These are phyloP conservation scores for Sarcophaga caerulescens DNA, from an alignment of 2,888 invertebrate species.

Conservation along the genomic window DNA sequence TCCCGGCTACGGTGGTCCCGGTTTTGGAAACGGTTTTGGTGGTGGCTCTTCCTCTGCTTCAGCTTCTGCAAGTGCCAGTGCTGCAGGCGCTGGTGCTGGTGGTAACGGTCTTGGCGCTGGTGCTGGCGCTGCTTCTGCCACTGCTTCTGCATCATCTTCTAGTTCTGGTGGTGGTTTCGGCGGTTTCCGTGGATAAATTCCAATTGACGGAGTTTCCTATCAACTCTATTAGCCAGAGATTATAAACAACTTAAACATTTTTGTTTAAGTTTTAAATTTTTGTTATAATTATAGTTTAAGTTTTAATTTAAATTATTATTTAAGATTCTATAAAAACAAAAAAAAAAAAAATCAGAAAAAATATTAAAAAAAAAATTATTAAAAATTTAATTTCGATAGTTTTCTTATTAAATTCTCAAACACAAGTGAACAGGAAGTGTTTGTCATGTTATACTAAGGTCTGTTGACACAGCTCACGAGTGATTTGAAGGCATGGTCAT, in stretches of 20 bases:
- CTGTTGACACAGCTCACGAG: no score
- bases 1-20: slow-evolving; percentile 27
- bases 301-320: slow-evolving; percentile 17
- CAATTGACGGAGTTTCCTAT: not conserved
- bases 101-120: slow-evolving; percentile 32
- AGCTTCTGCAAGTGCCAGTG: slow-evolving; percentile 1
- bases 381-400: not conserved
- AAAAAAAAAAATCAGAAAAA: slow-evolving; percentile 21
- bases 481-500: no score
- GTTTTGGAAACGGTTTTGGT: slow-evolving; percentile 30
- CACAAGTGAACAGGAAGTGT: no score
- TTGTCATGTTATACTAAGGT: no score
- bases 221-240: not conserved
- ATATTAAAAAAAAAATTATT: slow-evolving; percentile 20
- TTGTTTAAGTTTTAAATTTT: slow-evolving; percentile 11
- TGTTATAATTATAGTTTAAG: slow-evolving; percentile 20
- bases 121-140: slow-evolving; percentile 39
- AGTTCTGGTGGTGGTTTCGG: not conserved
- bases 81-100: slow-evolving; percentile 14
- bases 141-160: slow-evolving; percentile 34
- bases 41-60: slow-evolving; percentile 24
- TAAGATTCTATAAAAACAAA: slow-evolving; percentile 15
- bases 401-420: not conserved
- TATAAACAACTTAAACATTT: not conserved
- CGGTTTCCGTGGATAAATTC: slow-evolving; percentile 20